Percentiles rank a stretch among this genome's conserved stretches.
Conservation (phyloP, 2,888 invertebrate genomes). For the Tipula lateralis region DNA sequence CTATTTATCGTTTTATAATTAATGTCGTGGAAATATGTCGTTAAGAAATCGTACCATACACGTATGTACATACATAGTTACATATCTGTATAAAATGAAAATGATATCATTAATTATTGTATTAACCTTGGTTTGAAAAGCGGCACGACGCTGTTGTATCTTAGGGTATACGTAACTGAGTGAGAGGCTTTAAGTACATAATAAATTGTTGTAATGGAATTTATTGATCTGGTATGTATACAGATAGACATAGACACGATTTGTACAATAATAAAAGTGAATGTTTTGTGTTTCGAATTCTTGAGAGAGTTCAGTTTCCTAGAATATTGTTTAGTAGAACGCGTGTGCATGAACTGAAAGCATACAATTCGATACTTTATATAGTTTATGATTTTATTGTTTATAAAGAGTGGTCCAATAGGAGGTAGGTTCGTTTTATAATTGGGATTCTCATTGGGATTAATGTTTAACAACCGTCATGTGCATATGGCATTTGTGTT, state of each 20-base stretch:
- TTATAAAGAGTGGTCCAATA: no score
- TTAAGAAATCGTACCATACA: neutral
- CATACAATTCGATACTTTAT: no score
- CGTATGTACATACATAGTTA: neutral
- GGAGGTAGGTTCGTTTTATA: no score
- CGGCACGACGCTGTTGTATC: neutral
- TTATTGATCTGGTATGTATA: neutral
- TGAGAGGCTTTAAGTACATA: neutral
- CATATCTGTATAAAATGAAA: neutral
- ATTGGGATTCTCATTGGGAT: no score
- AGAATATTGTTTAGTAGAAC: no score
- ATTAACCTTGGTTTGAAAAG: neutral
- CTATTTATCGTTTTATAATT: conserved; percentile 19
- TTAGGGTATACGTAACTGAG: neutral
- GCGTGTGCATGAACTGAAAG: no score
- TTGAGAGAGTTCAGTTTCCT: no score
- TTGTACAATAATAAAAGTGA: neutral
- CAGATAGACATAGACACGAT: neutral
- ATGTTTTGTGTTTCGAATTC: neutral
- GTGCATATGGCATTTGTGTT: no score
- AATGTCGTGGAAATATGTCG: neutral
- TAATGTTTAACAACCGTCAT: no score
- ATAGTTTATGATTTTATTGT: no score
- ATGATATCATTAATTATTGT: neutral
- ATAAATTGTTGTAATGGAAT: neutral